Conservation (phyloP, 1,140 invertebrate genomes). For the Macrosteles quadrilineatus region DNA sequence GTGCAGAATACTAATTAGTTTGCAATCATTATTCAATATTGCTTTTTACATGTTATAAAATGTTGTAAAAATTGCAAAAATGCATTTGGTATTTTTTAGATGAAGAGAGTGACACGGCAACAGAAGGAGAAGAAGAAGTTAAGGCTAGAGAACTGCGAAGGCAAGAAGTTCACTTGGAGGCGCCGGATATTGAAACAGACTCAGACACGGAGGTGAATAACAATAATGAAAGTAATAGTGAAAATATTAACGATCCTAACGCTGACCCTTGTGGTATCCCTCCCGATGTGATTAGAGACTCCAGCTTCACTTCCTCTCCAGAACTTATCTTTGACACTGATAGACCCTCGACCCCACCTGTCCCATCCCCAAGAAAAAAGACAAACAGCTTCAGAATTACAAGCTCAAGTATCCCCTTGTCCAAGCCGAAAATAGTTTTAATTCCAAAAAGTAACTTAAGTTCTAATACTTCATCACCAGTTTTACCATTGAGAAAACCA, state of each 20-base stretch:
- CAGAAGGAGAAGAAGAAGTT: conserved; percentile 69
- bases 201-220: conserved; percentile 73
- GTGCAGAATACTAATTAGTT: no score
- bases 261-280: neutral
- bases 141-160: conserved; percentile 64
- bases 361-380: neutral
- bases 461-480: neutral
- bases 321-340: neutral
- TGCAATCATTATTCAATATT: no score
- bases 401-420: neutral
- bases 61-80: no score
- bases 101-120: conserved; percentile 70
- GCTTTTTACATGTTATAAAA: no score
- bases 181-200: conserved; percentile 64
- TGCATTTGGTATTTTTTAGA: no score
- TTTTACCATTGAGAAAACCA: neutral
- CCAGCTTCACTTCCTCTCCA: neutral
- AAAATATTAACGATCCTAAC: neutral
- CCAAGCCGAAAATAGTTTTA: neutral
- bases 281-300: conserved; percentile 6
- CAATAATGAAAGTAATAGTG: conserved; percentile 25
- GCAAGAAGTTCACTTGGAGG: conserved; percentile 66
- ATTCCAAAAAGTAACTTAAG: neutral
- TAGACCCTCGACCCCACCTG: neutral
- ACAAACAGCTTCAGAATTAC: conserved; percentile 3